Conservation (phyloP, 2,888 invertebrate species). For the Atethmia centrago region DNA sequence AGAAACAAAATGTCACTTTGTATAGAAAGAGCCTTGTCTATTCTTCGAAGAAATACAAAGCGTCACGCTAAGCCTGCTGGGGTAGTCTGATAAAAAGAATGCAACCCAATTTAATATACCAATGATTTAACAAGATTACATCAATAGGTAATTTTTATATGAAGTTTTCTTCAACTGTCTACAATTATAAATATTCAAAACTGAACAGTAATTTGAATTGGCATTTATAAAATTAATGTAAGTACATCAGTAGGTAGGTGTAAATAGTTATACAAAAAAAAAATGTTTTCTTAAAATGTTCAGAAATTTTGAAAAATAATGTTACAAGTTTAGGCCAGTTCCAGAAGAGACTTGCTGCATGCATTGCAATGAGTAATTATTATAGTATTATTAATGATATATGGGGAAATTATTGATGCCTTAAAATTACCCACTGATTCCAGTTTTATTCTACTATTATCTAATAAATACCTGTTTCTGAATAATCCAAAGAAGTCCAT, state of each 20-base stretch:
- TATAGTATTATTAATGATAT: background rate
- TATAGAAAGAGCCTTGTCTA: too few relatives aligned
- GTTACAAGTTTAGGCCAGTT: background rate
- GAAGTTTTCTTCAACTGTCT: constrained; percentile 8
- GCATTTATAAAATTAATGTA: background rate
- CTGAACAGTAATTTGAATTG: background rate
- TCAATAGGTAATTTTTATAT: background rate
- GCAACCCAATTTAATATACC: background rate
- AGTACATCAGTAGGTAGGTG: too few relatives aligned
- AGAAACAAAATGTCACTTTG: too few relatives aligned
- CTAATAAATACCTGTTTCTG: constrained; percentile 18
- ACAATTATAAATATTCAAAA: background rate
- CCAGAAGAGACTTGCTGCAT: background rate
- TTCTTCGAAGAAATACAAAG: too few relatives aligned
- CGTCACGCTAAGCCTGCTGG: too few relatives aligned
- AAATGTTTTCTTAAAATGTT: background rate
- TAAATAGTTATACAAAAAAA: too few relatives aligned
- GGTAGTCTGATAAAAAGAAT: too few relatives aligned
- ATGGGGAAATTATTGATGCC: background rate
- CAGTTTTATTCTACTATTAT: background rate
- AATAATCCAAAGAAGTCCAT: constrained; percentile 33
- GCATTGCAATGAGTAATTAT: background rate
- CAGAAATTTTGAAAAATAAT: too few relatives aligned
- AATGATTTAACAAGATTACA: background rate
- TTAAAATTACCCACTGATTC: background rate